Percentiles rank a stretch among this genome's conserved stretches.
phyloP scores from a whole-genome alignment of 2,888 invertebrate genomes.

The Pterostichus niger region DNA sequence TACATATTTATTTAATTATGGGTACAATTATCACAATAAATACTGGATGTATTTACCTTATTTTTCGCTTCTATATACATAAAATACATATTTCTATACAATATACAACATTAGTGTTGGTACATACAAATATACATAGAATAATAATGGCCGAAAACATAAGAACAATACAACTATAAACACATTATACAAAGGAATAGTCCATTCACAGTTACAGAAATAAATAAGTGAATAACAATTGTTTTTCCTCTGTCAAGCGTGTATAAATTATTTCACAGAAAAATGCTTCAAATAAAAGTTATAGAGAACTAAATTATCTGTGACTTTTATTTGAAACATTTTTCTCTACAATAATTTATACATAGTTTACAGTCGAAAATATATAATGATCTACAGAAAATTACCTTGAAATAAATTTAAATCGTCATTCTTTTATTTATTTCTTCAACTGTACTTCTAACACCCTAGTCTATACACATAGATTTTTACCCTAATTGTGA shows the following conservation, averaged over 20 bases:
- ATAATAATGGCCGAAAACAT: background rate
- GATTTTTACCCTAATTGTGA: background rate
- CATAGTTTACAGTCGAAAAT: no score
- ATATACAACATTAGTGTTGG: conserved; percentile 22
- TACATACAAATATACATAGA: background rate
- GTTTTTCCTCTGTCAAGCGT: no score
- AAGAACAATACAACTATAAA: background rate
- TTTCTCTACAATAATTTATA: no score
- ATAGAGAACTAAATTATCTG: no score
- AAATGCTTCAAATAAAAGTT: no score
- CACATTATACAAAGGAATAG: background rate
- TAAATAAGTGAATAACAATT: background rate
- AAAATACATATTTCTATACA: conserved; percentile 49
- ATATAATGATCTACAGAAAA: no score
- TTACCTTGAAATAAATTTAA: no score
- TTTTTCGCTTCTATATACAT: conserved; percentile 54
- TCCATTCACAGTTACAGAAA: background rate
- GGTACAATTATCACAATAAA: conserved; percentile 59
- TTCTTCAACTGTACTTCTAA: background rate
- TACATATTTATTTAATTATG: conserved; percentile 41
- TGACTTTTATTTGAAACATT: no score
- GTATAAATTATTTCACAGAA: no score
- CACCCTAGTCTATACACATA: conserved; percentile 13
- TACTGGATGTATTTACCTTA: conserved; percentile 25
- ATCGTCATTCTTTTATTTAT: background rate